Percentiles rank a stretch among this genome's conserved stretches.
These are phyloP conservation scores for Narcine bancroftii DNA, from an alignment of 2,113 vertebrate genomes.

Conservation along the genomic window DNA sequence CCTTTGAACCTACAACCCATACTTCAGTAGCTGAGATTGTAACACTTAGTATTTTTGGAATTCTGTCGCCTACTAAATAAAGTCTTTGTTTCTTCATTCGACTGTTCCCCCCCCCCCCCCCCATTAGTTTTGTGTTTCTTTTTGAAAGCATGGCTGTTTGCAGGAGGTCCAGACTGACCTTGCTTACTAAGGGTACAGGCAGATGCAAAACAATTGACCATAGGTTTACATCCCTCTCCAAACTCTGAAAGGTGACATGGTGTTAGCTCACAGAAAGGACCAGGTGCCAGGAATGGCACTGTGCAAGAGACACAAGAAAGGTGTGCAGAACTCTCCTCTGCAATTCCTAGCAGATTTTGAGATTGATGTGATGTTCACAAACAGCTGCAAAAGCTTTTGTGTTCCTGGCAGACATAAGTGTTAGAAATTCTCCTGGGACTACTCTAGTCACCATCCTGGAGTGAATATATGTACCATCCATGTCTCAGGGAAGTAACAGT, in stretches of 20 bases:
- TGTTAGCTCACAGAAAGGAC: not conserved
- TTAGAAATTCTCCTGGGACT: not conserved
- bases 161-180: not conserved
- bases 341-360: not conserved
- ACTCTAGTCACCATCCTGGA: not conserved
- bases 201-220: not conserved
- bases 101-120: not conserved
- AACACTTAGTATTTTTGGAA: conserved; percentile 9
- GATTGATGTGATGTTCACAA: not conserved
- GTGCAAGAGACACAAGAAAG: not conserved
- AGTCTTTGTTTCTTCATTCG: not conserved
- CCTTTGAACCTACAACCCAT: not conserved
- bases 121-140: not conserved
- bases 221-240: not conserved
- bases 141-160: not conserved
- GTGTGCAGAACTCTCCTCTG: not conserved
- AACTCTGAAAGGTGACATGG: not conserved
- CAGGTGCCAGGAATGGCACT: not conserved
- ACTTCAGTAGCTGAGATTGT: not conserved
- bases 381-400: conserved; percentile 27
- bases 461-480: not conserved
- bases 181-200: not conserved
- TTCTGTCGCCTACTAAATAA: not conserved
- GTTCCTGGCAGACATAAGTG: conserved; percentile 4
- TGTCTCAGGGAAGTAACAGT: not conserved